Conservation (phyloP, 1,140 invertebrate genomes). For the Metopolophium dirhodum region DNA sequence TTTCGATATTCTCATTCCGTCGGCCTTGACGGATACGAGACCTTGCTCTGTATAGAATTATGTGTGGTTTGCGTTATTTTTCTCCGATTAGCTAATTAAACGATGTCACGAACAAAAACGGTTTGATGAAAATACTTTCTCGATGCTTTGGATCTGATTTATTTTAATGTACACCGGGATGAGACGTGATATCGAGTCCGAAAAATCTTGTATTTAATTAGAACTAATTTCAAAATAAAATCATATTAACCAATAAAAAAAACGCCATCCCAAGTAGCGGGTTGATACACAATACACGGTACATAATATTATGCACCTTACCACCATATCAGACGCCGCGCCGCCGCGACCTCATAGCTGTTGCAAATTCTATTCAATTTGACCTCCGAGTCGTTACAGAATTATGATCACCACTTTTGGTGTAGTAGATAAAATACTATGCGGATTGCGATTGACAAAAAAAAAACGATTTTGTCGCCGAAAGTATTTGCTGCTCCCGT, state of each 20-base stretch:
- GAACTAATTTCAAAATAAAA: not conserved
- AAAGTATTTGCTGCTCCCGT: not conserved
- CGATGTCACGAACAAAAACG: not conserved
- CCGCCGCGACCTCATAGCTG: no score
- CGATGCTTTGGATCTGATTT: not conserved
- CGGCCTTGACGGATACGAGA: constrained; percentile 33
- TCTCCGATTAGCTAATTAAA: constrained; percentile 28
- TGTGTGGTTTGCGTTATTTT: not conserved
- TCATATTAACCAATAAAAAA: no score
- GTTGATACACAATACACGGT: not conserved
- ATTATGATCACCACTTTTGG: no score
- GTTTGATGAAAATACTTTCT: not conserved
- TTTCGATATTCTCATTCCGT: not conserved
- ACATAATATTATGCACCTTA: no score
- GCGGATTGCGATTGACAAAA: not conserved
- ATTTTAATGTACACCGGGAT: not conserved
- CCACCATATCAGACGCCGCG: no score
- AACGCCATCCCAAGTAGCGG: not conserved
- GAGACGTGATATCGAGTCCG: not conserved
- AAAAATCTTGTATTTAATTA: not conserved
- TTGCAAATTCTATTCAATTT: no score
- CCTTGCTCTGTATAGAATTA: constrained; percentile 46
- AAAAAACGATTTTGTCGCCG: not conserved
- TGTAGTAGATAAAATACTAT: no score
- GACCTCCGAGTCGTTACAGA: no score